Evolutionary conservation across 2,113 vertebrate species (phyloP).

Genomic region (Heterotis niloticus): DNA sequence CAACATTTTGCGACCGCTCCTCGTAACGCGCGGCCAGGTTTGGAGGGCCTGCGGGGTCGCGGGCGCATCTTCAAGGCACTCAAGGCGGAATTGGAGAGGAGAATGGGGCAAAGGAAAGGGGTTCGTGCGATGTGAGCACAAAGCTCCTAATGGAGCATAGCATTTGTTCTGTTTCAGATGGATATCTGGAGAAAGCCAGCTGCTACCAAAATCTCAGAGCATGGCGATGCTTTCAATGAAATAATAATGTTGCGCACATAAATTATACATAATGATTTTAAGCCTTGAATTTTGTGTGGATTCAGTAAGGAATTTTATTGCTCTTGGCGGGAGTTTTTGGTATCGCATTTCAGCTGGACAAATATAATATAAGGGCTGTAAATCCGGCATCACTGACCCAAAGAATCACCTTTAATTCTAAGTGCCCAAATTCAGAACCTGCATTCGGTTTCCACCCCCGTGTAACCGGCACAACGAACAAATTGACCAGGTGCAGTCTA

Average conservation of each 20-base stretch:
- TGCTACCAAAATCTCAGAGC: constrained; percentile 31
- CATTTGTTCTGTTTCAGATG: constrained; percentile 28
- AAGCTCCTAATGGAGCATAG: background rate
- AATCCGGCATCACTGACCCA: background rate
- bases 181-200: constrained; percentile 21
- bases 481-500: constrained; percentile 14
- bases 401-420: background rate
- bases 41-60: too few relatives aligned
- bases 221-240: constrained; percentile 36
- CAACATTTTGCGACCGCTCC: too few relatives aligned
- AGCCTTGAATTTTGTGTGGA: constrained; percentile 28
- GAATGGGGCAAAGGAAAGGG: background rate
- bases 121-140: constrained; percentile 11
- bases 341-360: constrained; percentile 22
- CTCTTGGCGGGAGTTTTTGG: constrained; percentile 22
- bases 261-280: constrained; percentile 42
- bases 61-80: too few relatives aligned
- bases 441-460: background rate
- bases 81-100: too few relatives aligned
- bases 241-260: constrained; percentile 37
- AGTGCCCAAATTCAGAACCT: background rate
- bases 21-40: too few relatives aligned
- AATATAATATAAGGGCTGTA: constrained; percentile 20
- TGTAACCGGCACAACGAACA: constrained; percentile 33
- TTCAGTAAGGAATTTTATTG: constrained; percentile 26